Base-by-base conservation (phyloP, 2,797 vertebrate species). In the Halcyon badia region DNA sequence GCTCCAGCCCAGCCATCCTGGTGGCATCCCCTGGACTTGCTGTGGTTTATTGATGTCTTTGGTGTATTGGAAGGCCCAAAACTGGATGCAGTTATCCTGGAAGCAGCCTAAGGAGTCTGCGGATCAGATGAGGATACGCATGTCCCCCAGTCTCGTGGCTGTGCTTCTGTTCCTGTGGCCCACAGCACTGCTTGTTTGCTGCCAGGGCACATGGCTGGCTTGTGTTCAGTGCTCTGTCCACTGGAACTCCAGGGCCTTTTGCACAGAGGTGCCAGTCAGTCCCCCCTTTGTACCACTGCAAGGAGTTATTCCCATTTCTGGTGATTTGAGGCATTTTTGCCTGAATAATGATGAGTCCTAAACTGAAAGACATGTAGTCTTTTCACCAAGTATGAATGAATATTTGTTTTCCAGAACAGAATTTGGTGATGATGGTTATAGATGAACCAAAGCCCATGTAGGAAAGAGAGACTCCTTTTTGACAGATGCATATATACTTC, bases 211-310 rank as follows among this genome's bases (percentile, higher is more conserved):
- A 9, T 26, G 71, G 42, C 62, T 94, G 85, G 54, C 54, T 76
- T 17, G 0, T 6, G 25, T 35, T 64, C 21, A 11, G n/a, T 8
- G 2, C 39, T 31, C 5, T 14, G 12, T 44, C 30, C 17, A 4
- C 15, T 2, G 4, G 24, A 7, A 82, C 12, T 3, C 28, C 58
- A 11, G 25, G 2, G 14, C 52, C 54, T 37, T 52, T 49, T 30
- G 24, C 10, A 3, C 28, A 61, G 75, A 57, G 56, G 37, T 44
- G 46, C 19, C 64, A 30, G 46, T 20, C 25, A 31, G 13, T 60
- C 44, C 52, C 33, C 35, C 7, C 6, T n/a, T 33, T 11, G 44
- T 71, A 31, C 14, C 39, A 10, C n/a, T 42, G 25, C 49, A 54
- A 42, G 35, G 77, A 49, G 14, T 56, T 72, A 42, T 4, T 62